phyloP scores from a whole-genome alignment of 2,113 vertebrate genomes.

The Epinephelus lanceolatus region DNA sequence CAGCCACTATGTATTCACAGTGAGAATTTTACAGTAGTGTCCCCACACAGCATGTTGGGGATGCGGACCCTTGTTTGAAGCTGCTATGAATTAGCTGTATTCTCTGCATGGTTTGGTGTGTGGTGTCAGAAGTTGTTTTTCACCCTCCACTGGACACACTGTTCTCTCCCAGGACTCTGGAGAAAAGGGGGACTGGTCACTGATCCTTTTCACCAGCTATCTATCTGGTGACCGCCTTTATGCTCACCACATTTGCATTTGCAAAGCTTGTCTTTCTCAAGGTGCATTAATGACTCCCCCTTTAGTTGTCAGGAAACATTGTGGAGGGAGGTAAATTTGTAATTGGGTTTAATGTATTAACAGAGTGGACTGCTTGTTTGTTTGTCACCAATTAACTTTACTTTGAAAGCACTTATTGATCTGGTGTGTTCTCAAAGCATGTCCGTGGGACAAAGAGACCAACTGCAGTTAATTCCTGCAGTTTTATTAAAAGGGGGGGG shows the following conservation, averaged over 20 bases:
- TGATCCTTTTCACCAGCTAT: slow-evolving; percentile 70
- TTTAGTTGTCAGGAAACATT: slow-evolving; percentile 50
- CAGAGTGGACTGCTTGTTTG: slow-evolving; percentile 35
- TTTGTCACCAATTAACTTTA: slow-evolving; percentile 57
- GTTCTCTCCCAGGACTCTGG: slow-evolving; percentile 71
- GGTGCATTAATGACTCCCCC: slow-evolving; percentile 60
- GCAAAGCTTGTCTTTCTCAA: slow-evolving; percentile 56
- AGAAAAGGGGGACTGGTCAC: slow-evolving; percentile 63
- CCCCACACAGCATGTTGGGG: background rate
- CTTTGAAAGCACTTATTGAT: slow-evolving; percentile 69
- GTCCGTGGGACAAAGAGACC: slow-evolving; percentile 17
- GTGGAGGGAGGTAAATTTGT: slow-evolving; percentile 43
- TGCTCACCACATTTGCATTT: slow-evolving; percentile 70
- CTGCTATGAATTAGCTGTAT: slow-evolving; percentile 52
- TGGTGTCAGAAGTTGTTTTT: slow-evolving; percentile 81
- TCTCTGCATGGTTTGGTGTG: slow-evolving; percentile 62
- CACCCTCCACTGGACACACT: slow-evolving; percentile 76
- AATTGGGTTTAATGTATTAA: slow-evolving; percentile 48
- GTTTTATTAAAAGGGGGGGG: slow-evolving; percentile 16
- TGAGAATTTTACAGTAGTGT: background rate
- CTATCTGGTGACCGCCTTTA: slow-evolving; percentile 60
- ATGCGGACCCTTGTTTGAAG: slow-evolving; percentile 12
- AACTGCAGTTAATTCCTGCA: slow-evolving; percentile 33
- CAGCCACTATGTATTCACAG: background rate
- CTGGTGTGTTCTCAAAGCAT: slow-evolving; percentile 15